These are phyloP conservation scores for Drosophila limbata DNA, from an alignment of 2,888 invertebrate species.

Conservation along the genomic window DNA sequence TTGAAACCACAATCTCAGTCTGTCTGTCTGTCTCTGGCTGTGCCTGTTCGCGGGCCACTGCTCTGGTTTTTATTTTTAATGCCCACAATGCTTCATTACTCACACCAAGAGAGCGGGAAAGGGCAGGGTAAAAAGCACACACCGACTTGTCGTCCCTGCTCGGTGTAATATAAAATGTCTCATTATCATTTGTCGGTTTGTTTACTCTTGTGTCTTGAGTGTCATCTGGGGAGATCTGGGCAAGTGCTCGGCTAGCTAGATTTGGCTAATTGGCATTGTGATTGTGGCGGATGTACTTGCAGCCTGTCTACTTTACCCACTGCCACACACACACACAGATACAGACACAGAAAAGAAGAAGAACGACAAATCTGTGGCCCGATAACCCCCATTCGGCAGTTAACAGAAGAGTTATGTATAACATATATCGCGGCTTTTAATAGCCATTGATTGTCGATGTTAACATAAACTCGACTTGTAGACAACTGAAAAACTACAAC, in stretches of 20 bases:
- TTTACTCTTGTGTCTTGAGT: slow-evolving; percentile 43
- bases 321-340: slow-evolving; percentile 6
- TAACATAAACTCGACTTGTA: slow-evolving; percentile 77
- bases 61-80: slow-evolving; percentile 69
- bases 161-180: slow-evolving; percentile 62
- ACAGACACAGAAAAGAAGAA: background rate
- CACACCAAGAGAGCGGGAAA: slow-evolving; percentile 28
- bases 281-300: slow-evolving; percentile 8
- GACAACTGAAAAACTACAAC: slow-evolving; percentile 72
- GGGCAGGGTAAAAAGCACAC: slow-evolving; percentile 18
- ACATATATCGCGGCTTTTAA: slow-evolving; percentile 71
- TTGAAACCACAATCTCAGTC: slow-evolving; percentile 49
- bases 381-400: slow-evolving; percentile 38
- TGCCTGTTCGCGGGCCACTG: slow-evolving; percentile 28
- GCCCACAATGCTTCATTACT: slow-evolving; percentile 59
- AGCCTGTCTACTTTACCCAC: background rate
- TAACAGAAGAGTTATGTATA: slow-evolving; percentile 57
- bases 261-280: slow-evolving; percentile 35
- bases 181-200: slow-evolving; percentile 74
- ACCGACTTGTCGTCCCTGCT: slow-evolving; percentile 41
- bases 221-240: slow-evolving; percentile 4
- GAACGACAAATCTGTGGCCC: slow-evolving; percentile 33
- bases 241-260: slow-evolving; percentile 22
- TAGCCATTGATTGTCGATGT: slow-evolving; percentile 79
- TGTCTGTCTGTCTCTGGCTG: slow-evolving; percentile 11